Percentiles rank a stretch among this genome's conserved stretches.
Evolutionary conservation across 2,888 invertebrate species (phyloP).

Genomic region (Leptinotarsa rubiginosa): DNA sequence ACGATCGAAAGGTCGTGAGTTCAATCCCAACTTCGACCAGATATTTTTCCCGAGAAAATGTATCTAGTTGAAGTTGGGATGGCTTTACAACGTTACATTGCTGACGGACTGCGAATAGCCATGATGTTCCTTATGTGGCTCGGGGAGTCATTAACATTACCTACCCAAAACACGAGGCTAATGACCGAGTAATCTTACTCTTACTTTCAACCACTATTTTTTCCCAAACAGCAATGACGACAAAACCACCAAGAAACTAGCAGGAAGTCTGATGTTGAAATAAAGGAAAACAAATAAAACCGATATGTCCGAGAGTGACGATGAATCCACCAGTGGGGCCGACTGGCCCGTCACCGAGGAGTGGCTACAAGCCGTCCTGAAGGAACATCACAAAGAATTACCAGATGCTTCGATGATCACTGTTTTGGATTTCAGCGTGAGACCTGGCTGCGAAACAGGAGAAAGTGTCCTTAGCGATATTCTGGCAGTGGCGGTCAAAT

Average conservation of each 20-base stretch:
- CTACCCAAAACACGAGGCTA: no score
- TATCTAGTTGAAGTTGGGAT: no score
- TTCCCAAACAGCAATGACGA: neutral
- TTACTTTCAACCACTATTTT: no score
- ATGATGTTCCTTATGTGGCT: no score
- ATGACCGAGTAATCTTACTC: no score
- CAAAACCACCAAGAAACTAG: no score
- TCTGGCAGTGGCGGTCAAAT: conserved; percentile 79
- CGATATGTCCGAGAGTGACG: conserved; percentile 70
- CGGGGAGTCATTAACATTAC: no score
- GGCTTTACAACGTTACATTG: no score
- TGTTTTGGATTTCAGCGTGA: conserved; percentile 69
- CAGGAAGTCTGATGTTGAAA: neutral
- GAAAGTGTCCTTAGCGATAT: conserved; percentile 84
- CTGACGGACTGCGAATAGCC: no score
- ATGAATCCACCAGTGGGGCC: conserved; percentile 66
- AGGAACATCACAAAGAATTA: conserved; percentile 66
- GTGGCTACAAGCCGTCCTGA: conserved; percentile 70
- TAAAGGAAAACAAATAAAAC: neutral
- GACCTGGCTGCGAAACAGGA: conserved; percentile 73
- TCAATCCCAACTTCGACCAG: no score
- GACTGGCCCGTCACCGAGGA: conserved; percentile 71
- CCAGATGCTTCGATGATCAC: conserved; percentile 58
- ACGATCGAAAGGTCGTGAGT: no score
- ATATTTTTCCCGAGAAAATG: no score